Base-by-base conservation (phyloP, 2,797 vertebrate genomes). In the Poliocrania exsul region DNA sequence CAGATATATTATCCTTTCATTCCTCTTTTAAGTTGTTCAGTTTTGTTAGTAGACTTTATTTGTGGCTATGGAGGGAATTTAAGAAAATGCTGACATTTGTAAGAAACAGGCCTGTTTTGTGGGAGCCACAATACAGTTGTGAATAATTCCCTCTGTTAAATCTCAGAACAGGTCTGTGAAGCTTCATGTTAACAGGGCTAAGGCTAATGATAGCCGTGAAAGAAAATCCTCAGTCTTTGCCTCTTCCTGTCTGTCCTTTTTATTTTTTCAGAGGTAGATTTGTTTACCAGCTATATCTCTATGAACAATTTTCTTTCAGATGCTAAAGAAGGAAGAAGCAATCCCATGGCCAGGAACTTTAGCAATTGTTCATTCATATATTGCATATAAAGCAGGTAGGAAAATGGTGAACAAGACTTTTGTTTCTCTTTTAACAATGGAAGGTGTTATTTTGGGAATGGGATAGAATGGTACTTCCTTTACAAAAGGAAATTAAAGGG, bases 281-380 rank as follows among this genome's bases (percentile, higher is more conserved):
- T 90, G 33, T 90, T 72, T 35, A 81, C 50, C 53, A 64, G 90
- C 54, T 93, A 77, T 95, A 88, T 94, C 65, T 95, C 57, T 65
- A 60, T 66, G 38, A 74, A 86, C 15, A 28, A 46, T 96, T 96
- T 88, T 92, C 86, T 98, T 98, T 94, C 96, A 99, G 99, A 99
- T 99, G 98, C 97, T 99, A 95, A 99, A 99, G 96, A 99, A 99
- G 95, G 99, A 99, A 97, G 99, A 99, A 98, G 99, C 99, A 97
- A 99, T 99, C 92, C 99, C 99, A 14, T 99, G 99, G 99, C 99
- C 99, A 10, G 99, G 99, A 58, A 99, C 99, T 64, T 98, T 99
- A 98, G 99, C 99, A 94, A 99, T 99, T 65, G 99, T 99, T 95
- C 99, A 99, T 98, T 99, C 99, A 93, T 99, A 99, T 98, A 99